Percentiles rank a stretch among this genome's conserved stretches.
Conservation (phyloP, 2,113 vertebrate genomes). For the Neolamprologus sp. region DNA sequence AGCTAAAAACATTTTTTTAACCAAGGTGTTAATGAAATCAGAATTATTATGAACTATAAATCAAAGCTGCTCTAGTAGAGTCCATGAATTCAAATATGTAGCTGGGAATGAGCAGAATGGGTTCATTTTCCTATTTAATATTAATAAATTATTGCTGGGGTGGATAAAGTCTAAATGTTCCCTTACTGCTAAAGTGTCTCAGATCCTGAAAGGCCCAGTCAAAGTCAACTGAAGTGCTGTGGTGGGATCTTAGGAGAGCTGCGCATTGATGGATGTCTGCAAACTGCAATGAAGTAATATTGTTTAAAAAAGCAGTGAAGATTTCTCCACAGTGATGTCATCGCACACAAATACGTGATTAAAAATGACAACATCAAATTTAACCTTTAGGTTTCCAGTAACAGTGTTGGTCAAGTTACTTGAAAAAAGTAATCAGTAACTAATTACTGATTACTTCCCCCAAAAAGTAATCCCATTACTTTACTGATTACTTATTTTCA, state of each 20-base stretch:
- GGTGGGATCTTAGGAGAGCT: not conserved
- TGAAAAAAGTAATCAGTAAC: not conserved
- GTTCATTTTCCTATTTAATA: not conserved
- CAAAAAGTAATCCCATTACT: rapidly evolving
- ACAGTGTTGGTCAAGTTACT: not conserved
- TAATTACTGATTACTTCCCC: not conserved
- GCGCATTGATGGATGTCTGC: not conserved
- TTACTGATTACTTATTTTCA: not conserved
- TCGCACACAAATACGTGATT: not conserved
- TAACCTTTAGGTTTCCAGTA: not conserved
- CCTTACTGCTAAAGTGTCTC: not conserved
- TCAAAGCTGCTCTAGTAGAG: not conserved
- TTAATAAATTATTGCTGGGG: not conserved
- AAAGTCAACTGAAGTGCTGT: not conserved
- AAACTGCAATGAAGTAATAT: not conserved
- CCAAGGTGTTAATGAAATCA: not conserved
- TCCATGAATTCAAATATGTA: not conserved
- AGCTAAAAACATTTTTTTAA: not conserved
- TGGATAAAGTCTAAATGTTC: not conserved
- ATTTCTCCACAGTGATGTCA: not conserved
- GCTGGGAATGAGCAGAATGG: not conserved
- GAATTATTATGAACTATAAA: not conserved
- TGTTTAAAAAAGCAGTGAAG: not conserved
- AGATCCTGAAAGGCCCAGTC: not conserved
- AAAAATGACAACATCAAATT: not conserved